Conservation (phyloP, 2,888 invertebrate species). For the Bimastos eiseni region DNA sequence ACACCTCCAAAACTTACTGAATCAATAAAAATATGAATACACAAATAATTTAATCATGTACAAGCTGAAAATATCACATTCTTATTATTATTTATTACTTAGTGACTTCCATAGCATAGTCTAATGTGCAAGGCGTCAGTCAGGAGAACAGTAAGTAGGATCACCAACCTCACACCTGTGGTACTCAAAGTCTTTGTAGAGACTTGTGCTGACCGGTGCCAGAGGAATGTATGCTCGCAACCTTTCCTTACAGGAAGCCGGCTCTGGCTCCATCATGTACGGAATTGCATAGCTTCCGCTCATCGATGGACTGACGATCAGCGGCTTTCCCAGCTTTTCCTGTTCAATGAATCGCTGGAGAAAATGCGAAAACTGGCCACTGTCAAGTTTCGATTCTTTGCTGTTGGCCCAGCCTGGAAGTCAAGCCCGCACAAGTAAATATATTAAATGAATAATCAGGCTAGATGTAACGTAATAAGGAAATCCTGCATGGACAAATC, state of each 20-base stretch:
- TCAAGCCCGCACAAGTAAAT: not conserved
- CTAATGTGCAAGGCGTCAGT: too few species aligned
- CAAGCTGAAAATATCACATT: too few species aligned
- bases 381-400: not conserved
- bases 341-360: constrained; percentile 49
- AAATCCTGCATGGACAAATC: too few species aligned
- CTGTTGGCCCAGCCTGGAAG: constrained; percentile 52
- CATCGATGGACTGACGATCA: constrained; percentile 65
- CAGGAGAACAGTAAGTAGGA: not conserved
- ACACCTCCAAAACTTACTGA: too few species aligned
- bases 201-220: constrained; percentile 60
- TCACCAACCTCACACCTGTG: constrained; percentile 47
- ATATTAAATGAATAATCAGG: too few species aligned
- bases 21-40: too few species aligned
- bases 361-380: constrained; percentile 25
- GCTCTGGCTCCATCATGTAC: constrained; percentile 57
- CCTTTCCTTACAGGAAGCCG: constrained; percentile 45
- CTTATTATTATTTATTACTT: too few species aligned
- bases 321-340: constrained; percentile 54
- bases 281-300: constrained; percentile 64
- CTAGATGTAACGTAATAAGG: too few species aligned
- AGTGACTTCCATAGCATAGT: too few species aligned
- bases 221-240: constrained; percentile 62
- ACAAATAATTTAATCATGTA: too few species aligned
- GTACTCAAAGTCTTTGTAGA: constrained; percentile 47